Base-by-base conservation (phyloP, 2,797 vertebrate species). In the Passerculus sandwichensis region DNA sequence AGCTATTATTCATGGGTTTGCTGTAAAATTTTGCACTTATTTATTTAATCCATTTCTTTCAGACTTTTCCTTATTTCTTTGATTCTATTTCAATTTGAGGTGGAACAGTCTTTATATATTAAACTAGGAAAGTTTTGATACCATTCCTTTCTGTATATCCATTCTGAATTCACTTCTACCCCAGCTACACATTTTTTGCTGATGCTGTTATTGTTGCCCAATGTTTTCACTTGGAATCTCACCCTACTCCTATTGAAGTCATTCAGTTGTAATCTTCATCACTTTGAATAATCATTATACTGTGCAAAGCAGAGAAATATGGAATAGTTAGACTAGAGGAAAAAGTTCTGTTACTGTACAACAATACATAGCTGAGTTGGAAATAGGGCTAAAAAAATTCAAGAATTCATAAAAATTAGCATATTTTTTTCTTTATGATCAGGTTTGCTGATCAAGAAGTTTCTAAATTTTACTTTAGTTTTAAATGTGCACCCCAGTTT, bases 251-350 rank as follows among this genome's bases (percentile, higher is more conserved):
- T 93, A 79, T 61, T 95, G 84, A 93, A 95, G 86, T 91, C 12
- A 96, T 69, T 91, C 74, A 59, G 5, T n/a, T 93, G 94, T 90
- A 96, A 96, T 67, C 77, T 92, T 84, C 81, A 92, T 80, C 77
- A 76, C 57, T 93, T 83, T 71, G 50, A 92, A 89, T 87, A 84
- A 91, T 73, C 70, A 47, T 91, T 89, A 84, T 29, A 64, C 32
- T 82, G 34, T 0, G 4, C 70, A 88, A 86, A 78, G 29, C 34
- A 36, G 80, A 92, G 60, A 91, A 94, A 94, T 66, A 81, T 42
- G 80, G 66, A 92, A 65, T 13, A 71, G 32, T 40, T 72, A 75
- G 56, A 42, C 34, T 76, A 38, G 30, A 65, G 10, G 56, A 42
- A 81, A 89, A 64, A 81, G 19, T 32, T 56, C 65, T 54, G 60